These are phyloP conservation scores for Megalopta genalis DNA, from an alignment of 1,140 invertebrate genomes.

Conservation along the genomic window DNA sequence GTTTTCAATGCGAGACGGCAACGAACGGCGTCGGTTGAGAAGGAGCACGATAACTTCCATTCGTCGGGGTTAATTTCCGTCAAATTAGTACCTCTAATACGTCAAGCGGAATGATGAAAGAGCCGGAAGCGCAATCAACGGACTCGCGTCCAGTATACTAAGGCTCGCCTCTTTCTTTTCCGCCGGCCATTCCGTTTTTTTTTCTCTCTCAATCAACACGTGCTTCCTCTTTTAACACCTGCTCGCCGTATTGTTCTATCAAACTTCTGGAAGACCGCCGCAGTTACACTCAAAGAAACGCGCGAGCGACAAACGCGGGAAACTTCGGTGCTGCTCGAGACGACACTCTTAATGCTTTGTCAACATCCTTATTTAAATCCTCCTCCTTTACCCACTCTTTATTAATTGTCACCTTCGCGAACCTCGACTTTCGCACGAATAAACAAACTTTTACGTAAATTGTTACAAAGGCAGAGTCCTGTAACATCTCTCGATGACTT, in stretches of 20 bases:
- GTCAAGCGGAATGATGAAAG: slow-evolving; percentile 4
- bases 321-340: no score
- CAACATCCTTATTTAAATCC: no score
- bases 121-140: slow-evolving; percentile 14
- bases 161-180: not conserved
- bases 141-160: not conserved
- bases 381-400: no score
- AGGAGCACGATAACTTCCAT: not conserved
- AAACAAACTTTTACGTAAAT: no score
- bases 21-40: not conserved
- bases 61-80: slow-evolving; percentile 4
- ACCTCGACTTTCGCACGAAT: no score
- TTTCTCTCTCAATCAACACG: not conserved
- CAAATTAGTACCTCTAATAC: slow-evolving; percentile 3
- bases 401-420: no score
- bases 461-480: no score
- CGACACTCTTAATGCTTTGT: no score
- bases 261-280: not conserved
- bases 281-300: not conserved
- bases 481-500: no score
- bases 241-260: not conserved
- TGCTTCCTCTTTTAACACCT: not conserved
- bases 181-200: not conserved
- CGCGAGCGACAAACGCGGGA: no score
- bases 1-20: not conserved